Evolutionary conservation across 1,140 invertebrate species (phyloP), one percentile per base, ranked within the genome.

Genomic region (Drosophila dunni): DNA sequence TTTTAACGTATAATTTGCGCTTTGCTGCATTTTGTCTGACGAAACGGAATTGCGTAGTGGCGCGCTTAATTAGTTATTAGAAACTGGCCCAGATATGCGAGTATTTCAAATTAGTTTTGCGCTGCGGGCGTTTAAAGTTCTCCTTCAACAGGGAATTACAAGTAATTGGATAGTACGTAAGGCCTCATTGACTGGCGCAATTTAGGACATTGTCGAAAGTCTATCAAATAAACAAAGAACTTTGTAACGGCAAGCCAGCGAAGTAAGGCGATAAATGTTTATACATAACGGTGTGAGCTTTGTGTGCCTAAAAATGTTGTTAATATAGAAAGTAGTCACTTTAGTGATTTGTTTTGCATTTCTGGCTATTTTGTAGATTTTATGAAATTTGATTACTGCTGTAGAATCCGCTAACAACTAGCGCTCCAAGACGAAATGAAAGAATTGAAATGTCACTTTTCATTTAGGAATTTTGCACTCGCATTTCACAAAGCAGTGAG

Each of bases 41-140:
- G 13, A n/a, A 33, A 48, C 50, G 34, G 9, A 46, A 51, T 46
- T 44, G 42, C 58, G 36, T 62, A 45, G 58, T 36, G 56, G 50
- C 34, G 48, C 65, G 24, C 13, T 70, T 86, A 85, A 85, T 86
- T 81, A 81, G 78, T 81, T 77, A 81, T 86, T 81, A 81, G 86
- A 85, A 51, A 34, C n/a, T 34, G n/a, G 11, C 2, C 6, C 7
- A 51, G 50, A 34, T 51, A 51, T 51, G 33, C 7, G n/a, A 20
- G 50, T 34, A 13, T 51, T 13, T 51, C 50, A 13, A 50, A 50
- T 67, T 66, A 71, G 46, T 46, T 73, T 44, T 36, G 45, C 34
- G 38, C 66, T 72, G 24, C 48, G 46, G 80, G 75, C 63, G 44
- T 29, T 65, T 50, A 45, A 53, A 54, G 33, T 63, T 15, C 29